These are phyloP conservation scores for Lagodon rhomboides DNA, from an alignment of 2,797 vertebrate genomes.

Conservation along the genomic window DNA sequence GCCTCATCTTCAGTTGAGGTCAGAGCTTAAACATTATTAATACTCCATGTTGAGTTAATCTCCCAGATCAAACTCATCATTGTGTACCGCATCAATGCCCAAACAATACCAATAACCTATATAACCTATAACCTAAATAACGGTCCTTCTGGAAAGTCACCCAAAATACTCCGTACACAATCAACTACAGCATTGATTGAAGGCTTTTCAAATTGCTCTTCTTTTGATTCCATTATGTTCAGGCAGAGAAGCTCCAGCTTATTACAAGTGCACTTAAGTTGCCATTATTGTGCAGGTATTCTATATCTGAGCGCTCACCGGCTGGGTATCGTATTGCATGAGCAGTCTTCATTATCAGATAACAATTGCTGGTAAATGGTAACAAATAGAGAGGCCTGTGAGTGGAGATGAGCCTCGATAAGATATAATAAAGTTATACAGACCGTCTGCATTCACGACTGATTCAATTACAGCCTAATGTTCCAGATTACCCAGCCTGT, in stretches of 20 bases:
- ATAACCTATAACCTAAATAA: no score
- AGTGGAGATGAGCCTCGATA: constrained; percentile 69
- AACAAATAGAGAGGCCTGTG: constrained; percentile 67
- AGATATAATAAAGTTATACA: constrained; percentile 71
- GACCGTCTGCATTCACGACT: constrained; percentile 53
- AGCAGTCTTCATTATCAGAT: constrained; percentile 75
- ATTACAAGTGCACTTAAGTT: constrained; percentile 43
- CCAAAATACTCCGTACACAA: constrained; percentile 13
- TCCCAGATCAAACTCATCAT: background rate
- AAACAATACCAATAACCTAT: no score
- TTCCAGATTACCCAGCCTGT: constrained; percentile 51
- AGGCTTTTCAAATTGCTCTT: constrained; percentile 1
- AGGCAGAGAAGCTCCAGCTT: constrained; percentile 20
- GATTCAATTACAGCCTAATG: constrained; percentile 70
- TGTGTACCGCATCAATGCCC: background rate
- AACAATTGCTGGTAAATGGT: constrained; percentile 74
- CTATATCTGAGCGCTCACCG: constrained; percentile 16
- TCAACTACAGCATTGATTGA: background rate
- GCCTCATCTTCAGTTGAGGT: background rate
- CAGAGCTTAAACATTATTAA: background rate
- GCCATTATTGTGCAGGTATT: constrained; percentile 56
- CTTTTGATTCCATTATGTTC: constrained; percentile 33
- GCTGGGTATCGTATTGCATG: constrained; percentile 61
- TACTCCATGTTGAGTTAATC: background rate
- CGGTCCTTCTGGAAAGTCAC: constrained; percentile 14